Conservation (phyloP, 2,113 vertebrate species). For the Aramus guarauna region DNA sequence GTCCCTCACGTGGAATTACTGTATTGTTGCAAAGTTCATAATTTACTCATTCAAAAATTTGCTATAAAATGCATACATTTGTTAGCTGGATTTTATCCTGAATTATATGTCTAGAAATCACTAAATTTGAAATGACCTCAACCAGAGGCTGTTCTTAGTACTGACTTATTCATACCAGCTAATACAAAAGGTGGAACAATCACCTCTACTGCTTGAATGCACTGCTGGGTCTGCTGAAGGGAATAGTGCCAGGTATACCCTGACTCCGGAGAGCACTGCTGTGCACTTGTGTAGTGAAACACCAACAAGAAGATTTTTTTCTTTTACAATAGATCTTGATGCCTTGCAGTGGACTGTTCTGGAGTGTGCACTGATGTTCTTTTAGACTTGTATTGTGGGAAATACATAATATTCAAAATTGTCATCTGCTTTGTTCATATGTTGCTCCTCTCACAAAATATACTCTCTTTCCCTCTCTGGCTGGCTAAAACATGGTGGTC, state of each 20-base stretch:
- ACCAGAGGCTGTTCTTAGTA: not conserved
- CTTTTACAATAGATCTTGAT: not conserved
- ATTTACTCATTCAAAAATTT: slow-evolving; percentile 26
- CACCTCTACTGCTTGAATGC: not conserved
- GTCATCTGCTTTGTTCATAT: not conserved
- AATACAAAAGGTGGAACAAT: not conserved
- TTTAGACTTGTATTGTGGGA: not conserved
- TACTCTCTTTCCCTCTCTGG: not conserved
- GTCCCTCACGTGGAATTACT: not conserved
- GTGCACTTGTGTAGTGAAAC: not conserved
- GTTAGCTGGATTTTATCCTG: not conserved
- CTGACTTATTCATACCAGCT: slow-evolving; percentile 37
- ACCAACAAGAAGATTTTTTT: not conserved
- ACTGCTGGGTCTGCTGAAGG: not conserved
- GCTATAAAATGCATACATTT: not conserved
- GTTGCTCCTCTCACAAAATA: not conserved
- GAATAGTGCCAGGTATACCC: not conserved
- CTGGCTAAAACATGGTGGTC: not conserved
- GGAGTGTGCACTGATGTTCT: not conserved
- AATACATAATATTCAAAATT: not conserved
- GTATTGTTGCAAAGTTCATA: not conserved
- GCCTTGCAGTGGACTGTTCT: not conserved
- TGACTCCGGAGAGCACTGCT: not conserved
- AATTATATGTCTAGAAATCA: not conserved
- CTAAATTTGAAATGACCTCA: slow-evolving; percentile 38